These are phyloP conservation scores for Neoascia interrupta DNA, from an alignment of 2,888 invertebrate species.

Conservation along the genomic window DNA sequence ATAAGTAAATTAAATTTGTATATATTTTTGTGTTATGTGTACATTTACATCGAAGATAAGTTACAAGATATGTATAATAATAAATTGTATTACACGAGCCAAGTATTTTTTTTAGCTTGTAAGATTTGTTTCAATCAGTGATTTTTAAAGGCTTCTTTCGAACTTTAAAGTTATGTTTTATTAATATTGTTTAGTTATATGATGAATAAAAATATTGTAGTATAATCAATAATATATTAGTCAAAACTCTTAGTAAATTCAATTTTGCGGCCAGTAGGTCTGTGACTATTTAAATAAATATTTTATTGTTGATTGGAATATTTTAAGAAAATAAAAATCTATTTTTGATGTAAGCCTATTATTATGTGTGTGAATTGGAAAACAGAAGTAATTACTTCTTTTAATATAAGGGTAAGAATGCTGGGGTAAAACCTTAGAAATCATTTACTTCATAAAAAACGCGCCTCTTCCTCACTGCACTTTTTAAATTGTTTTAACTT, in stretches of 20 bases:
- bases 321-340: slow-evolving; percentile 54
- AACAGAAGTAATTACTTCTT: no score
- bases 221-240: slow-evolving; percentile 47
- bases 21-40: slow-evolving; percentile 1
- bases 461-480: no score
- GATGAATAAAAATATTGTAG: background rate
- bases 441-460: no score
- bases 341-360: no score
- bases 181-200: background rate
- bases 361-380: no score
- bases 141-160: slow-evolving; percentile 1
- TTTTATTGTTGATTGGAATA: slow-evolving; percentile 54
- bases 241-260: slow-evolving; percentile 63
- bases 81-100: slow-evolving; percentile 44
- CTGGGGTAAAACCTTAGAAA: no score
- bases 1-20: background rate
- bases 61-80: background rate
- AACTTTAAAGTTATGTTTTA: slow-evolving; percentile 31
- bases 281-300: slow-evolving; percentile 59
- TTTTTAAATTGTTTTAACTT: no score
- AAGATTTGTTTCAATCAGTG: slow-evolving; percentile 22
- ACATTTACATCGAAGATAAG: slow-evolving; percentile 19
- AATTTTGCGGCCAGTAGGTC: slow-evolving; percentile 59
- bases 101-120: slow-evolving; percentile 55
- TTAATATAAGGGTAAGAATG: no score